These are phyloP conservation scores for Sebastes minor DNA, from an alignment of 2,797 vertebrate genomes.

Conservation along the genomic window DNA sequence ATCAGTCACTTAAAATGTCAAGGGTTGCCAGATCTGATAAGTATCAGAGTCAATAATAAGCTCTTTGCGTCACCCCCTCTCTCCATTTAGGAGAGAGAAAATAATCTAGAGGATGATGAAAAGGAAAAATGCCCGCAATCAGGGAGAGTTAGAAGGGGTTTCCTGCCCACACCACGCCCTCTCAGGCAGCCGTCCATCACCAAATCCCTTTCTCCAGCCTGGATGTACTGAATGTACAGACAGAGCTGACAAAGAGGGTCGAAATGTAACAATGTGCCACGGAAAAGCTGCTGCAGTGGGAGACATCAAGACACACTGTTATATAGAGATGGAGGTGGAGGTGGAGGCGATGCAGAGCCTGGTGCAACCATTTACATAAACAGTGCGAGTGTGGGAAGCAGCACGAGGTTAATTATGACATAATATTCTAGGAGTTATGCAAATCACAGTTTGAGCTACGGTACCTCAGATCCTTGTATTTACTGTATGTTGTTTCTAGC, in stretches of 20 bases:
- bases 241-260: not conserved
- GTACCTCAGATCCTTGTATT: not conserved
- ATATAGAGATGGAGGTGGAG: conserved; percentile 33
- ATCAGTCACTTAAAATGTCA: conserved; percentile 32
- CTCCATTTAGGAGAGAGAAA: conserved; percentile 30
- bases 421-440: conserved; percentile 35
- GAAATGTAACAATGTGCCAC: not conserved
- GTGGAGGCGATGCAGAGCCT: conserved; percentile 27
- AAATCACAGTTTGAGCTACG: conserved; percentile 28
- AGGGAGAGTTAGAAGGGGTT: conserved; percentile 33
- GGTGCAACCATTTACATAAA: conserved; percentile 63
- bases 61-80: conserved; percentile 31
- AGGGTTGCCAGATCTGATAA: conserved; percentile 65
- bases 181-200: conserved; percentile 42
- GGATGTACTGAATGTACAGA: conserved; percentile 11
- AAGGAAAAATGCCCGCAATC: conserved; percentile 54
- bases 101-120: conserved; percentile 40
- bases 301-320: conserved; percentile 10
- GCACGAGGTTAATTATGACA: conserved; percentile 56
- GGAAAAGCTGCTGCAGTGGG: conserved; percentile 23
- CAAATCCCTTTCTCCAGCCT: conserved; percentile 8
- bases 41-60: conserved; percentile 15
- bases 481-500: not conserved
- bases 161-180: conserved; percentile 45
- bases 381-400: conserved; percentile 56